phyloP scores from a whole-genome alignment of 2,888 invertebrate species.

The Philhelius pedissequus region DNA sequence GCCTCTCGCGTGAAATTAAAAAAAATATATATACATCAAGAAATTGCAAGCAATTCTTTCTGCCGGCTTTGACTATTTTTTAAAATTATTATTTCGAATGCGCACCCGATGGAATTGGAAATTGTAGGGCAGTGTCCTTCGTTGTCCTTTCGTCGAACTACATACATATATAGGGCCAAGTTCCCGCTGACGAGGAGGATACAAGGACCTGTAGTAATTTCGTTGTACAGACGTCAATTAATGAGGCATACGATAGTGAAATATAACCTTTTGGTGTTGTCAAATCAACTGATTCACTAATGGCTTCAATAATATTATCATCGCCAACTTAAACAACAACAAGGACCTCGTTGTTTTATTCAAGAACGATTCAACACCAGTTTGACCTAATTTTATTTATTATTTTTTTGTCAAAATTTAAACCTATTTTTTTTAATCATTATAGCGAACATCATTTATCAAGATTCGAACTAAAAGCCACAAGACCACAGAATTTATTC shows the following conservation, averaged over 20 bases:
- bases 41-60: constrained; percentile 8
- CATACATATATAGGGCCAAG: neutral
- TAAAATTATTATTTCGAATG: neutral
- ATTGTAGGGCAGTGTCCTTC: constrained; percentile 26
- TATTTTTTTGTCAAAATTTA: neutral
- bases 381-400: constrained; percentile 35
- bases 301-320: constrained; percentile 18
- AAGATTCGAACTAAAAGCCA: neutral
- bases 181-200: neutral
- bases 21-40: neutral
- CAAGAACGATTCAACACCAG: constrained; percentile 48
- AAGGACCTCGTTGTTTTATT: constrained; percentile 9
- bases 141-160: neutral
- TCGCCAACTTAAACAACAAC: neutral
- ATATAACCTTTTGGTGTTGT: too few species aligned
- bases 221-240: constrained; percentile 51
- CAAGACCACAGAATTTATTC: neutral
- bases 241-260: constrained; percentile 3
- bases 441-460: neutral
- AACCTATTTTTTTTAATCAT: neutral
- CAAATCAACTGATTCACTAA: constrained; percentile 19
- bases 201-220: neutral
- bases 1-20: constrained; percentile 28
- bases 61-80: neutral
- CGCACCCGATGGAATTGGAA: constrained; percentile 49